Evolutionary conservation across 2,113 vertebrate species (phyloP).

Genomic region (Megaceryle torquata): DNA sequence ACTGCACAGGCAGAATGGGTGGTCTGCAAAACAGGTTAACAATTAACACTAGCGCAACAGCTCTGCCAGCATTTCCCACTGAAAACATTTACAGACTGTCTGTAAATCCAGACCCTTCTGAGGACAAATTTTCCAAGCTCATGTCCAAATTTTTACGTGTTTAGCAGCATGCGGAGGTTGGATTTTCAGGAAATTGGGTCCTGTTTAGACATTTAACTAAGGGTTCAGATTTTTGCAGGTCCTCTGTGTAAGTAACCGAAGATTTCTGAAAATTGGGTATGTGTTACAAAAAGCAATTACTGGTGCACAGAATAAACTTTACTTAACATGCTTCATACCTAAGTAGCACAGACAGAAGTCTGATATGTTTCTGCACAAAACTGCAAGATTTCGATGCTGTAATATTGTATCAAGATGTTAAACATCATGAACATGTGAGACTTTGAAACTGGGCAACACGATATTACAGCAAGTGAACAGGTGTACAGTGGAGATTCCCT

Average conservation of each 20-base stretch:
- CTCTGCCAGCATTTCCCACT: neutral
- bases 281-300: neutral
- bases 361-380: neutral
- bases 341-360: neutral
- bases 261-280: neutral
- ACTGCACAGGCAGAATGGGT: neutral
- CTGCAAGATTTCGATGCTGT: neutral
- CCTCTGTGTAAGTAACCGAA: neutral
- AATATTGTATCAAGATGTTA: neutral
- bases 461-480: neutral
- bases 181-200: neutral
- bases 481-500: neutral
- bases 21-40: neutral
- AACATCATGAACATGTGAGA: neutral
- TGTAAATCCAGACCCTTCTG: neutral
- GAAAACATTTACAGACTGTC: neutral
- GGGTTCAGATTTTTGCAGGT: neutral
- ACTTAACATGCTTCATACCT: neutral
- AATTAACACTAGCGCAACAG: neutral
- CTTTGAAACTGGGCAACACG: neutral
- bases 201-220: neutral
- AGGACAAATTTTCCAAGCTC: neutral
- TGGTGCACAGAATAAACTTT: neutral
- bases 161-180: neutral
- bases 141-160: neutral